Conservation (phyloP, 2,113 vertebrate species). For the Lethenteron reissneri region DNA sequence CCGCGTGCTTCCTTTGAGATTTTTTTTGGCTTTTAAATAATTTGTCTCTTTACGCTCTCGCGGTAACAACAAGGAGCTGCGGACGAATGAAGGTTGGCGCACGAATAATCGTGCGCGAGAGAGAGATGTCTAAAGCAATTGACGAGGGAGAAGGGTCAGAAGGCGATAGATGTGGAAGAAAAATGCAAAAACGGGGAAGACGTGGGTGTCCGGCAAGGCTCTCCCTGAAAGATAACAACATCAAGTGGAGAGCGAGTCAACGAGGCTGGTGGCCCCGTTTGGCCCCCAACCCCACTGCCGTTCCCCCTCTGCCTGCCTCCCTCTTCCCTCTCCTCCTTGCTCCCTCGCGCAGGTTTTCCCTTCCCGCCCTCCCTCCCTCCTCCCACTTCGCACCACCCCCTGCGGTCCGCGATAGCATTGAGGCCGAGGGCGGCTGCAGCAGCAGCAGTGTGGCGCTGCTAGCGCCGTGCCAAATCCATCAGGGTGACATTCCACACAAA, state of each 20-base stretch:
- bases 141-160: not conserved
- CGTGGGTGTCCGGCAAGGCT: not conserved
- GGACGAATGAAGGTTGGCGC: too few species aligned
- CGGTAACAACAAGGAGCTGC: too few species aligned
- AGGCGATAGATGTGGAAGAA: not conserved
- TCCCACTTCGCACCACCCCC: not conserved
- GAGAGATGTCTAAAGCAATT: not conserved
- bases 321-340: not conserved
- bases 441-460: too few species aligned
- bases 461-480: too few species aligned
- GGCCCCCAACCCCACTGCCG: not conserved
- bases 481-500: too few species aligned
- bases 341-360: not conserved
- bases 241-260: not conserved
- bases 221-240: too few species aligned
- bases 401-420: too few species aligned
- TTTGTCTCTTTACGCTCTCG: too few species aligned
- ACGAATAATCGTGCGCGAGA: not conserved
- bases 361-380: not conserved
- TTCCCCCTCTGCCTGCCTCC: not conserved
- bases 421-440: too few species aligned
- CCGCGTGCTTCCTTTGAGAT: too few species aligned
- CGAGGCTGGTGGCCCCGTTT: not conserved
- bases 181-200: not conserved
- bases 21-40: too few species aligned